These are phyloP conservation scores for Apostichopus californicus DNA, from an alignment of 35 echinoderm and acorn worm species.

Conservation along the genomic window DNA sequence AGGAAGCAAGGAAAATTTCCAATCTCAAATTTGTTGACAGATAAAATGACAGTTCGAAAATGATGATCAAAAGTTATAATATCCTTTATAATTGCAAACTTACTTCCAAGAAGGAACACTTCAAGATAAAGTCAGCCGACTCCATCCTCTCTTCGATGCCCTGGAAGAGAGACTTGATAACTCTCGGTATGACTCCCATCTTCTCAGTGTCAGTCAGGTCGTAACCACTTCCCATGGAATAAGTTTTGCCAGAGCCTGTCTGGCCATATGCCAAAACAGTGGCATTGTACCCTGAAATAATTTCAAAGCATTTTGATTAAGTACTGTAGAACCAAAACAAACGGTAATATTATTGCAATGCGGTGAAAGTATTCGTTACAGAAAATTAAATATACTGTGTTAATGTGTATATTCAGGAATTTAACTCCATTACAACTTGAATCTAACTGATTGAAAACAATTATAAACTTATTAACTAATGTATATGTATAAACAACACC, in stretches of 20 bases:
- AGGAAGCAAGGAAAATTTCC: no score
- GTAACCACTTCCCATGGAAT: constrained; percentile 95
- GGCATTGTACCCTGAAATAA: constrained; percentile 85
- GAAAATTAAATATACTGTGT: no score
- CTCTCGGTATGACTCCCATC: constrained; percentile 93
- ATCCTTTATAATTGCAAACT: neutral
- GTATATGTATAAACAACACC: no score
- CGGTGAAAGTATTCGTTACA: no score
- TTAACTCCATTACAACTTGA: no score
- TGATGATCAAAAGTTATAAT: no score
- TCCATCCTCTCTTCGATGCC: constrained; percentile 75
- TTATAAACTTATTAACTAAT: no score
- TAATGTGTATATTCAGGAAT: no score
- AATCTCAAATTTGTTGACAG: no score
- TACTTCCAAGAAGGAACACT: constrained; percentile 91
- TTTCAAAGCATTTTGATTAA: neutral
- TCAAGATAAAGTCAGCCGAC: constrained; percentile 64
- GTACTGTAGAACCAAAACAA: neutral
- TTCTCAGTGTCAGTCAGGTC: constrained; percentile 61
- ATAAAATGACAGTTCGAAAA: no score
- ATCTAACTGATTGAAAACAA: no score
- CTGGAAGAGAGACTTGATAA: constrained; percentile 71
- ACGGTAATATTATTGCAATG: neutral
- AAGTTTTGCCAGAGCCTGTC: constrained; percentile 94
- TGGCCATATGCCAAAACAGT: constrained; percentile 96